These are phyloP conservation scores for Grammomys dolichurus DNA, from an alignment of 2,113 vertebrate genomes.

Conservation along the genomic window DNA sequence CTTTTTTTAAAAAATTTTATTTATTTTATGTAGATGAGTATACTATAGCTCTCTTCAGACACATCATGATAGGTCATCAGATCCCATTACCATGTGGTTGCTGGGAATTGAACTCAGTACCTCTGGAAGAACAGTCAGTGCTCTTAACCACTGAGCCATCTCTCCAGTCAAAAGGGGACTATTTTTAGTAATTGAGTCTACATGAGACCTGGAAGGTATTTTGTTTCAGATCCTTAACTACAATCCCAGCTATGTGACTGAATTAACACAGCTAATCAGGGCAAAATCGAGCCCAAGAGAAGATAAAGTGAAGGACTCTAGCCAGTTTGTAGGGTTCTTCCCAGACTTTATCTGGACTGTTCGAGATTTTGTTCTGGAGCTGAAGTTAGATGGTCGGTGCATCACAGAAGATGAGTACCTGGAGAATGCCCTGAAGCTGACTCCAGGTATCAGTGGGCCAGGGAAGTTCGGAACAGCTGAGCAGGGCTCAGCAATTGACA, in stretches of 20 bases:
- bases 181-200: neutral
- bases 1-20: no score
- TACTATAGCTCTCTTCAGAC: no score
- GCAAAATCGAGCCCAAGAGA: slow-evolving; percentile 72
- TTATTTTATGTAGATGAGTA: no score
- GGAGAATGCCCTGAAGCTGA: slow-evolving; percentile 81
- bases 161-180: neutral
- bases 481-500: neutral
- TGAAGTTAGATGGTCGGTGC: slow-evolving; percentile 58
- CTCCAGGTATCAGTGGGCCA: slow-evolving; percentile 63
- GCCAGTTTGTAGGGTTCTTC: slow-evolving; percentile 82
- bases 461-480: neutral
- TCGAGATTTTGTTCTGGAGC: slow-evolving; percentile 85
- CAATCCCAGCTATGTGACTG: slow-evolving; percentile 83
- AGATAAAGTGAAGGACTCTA: slow-evolving; percentile 35
- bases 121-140: no score
- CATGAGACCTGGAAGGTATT: slow-evolving; percentile 45
- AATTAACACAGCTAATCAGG: slow-evolving; percentile 84
- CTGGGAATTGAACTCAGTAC: no score
- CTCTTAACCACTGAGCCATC: no score
- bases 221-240: slow-evolving; percentile 73
- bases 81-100: no score
- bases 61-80: no score
- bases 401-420: slow-evolving; percentile 82
- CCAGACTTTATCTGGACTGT: slow-evolving; percentile 87